Conservation (phyloP, 2,797 vertebrate genomes). For the Graptemys geographica region DNA sequence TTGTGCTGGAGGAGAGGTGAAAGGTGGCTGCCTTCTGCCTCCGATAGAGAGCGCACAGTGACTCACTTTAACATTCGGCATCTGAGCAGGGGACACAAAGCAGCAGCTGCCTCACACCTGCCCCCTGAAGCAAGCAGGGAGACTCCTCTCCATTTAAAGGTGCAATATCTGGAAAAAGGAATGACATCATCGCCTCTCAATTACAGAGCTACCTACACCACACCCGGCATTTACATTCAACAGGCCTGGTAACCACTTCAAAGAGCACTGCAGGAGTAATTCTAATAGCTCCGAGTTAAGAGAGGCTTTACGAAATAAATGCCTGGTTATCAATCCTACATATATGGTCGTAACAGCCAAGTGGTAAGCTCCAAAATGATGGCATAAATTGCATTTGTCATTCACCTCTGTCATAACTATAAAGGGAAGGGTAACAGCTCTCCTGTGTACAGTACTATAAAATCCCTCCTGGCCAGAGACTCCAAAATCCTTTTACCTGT, state of each 20-base stretch:
- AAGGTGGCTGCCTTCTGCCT: neutral
- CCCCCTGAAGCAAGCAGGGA: slow-evolving; percentile 25
- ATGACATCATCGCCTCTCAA: slow-evolving; percentile 48
- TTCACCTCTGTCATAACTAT: neutral
- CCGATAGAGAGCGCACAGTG: neutral
- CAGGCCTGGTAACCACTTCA: slow-evolving; percentile 67
- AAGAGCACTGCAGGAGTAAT: slow-evolving; percentile 52
- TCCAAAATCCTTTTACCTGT: too few species aligned
- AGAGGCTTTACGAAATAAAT: slow-evolving; percentile 39
- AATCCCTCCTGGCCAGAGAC: too few species aligned
- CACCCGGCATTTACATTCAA: slow-evolving; percentile 49
- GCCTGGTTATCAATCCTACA: neutral
- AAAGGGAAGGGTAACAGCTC: too few species aligned
- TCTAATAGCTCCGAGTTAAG: slow-evolving; percentile 58
- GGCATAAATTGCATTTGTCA: neutral
- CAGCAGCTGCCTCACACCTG: slow-evolving; percentile 50
- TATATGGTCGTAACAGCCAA: neutral
- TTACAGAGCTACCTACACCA: neutral
- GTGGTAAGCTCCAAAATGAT: neutral
- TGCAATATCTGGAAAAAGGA: slow-evolving; percentile 51
- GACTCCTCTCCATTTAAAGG: slow-evolving; percentile 53
- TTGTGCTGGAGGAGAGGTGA: rapidly evolving
- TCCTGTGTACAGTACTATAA: too few species aligned
- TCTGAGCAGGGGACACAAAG: neutral
- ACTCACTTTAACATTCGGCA: neutral